A percentile compares a stretch with the other conserved stretches of the same genome.
Evolutionary conservation across 2,888 invertebrate genomes (phyloP).

Genomic region (Lordiphosa fenestrarum): DNA sequence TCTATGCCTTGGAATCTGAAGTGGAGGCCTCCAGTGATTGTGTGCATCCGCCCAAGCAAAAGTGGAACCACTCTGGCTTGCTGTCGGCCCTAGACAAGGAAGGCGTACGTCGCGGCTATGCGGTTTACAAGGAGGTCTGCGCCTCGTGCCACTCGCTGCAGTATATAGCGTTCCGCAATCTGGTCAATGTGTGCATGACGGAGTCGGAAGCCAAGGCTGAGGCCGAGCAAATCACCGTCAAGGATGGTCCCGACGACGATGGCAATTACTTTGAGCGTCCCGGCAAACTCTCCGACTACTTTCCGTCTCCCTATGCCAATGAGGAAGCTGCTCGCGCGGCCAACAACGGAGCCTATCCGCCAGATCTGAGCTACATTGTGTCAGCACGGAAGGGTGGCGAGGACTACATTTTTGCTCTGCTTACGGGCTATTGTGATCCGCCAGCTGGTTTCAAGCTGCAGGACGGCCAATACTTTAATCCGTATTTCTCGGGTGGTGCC

Average conservation of each 20-base stretch:
- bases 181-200: slow-evolving; percentile 93
- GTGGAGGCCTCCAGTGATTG: slow-evolving; percentile 90
- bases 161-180: slow-evolving; percentile 94
- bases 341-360: slow-evolving; percentile 97
- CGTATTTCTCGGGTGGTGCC: slow-evolving; percentile 98
- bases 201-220: slow-evolving; percentile 97
- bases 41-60: slow-evolving; percentile 90
- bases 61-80: slow-evolving; percentile 91
- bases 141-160: slow-evolving; percentile 98
- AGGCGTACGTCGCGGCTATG: slow-evolving; percentile 93
- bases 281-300: slow-evolving; percentile 94
- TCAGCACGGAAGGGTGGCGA: slow-evolving; percentile 95
- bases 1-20: slow-evolving; percentile 91
- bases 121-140: slow-evolving; percentile 99
- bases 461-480: slow-evolving; percentile 98
- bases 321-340: slow-evolving; percentile 98
- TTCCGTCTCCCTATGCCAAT: slow-evolving; percentile 96
- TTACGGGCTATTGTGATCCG: slow-evolving; percentile 97
- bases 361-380: slow-evolving; percentile 95
- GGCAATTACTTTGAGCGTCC: slow-evolving; percentile 96
- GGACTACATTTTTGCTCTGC: slow-evolving; percentile 96
- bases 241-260: slow-evolving; percentile 91
- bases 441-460: slow-evolving; percentile 93
- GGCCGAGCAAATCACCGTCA: slow-evolving; percentile 90
- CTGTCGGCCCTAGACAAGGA: slow-evolving; percentile 91